Conservation (phyloP, 1,140 invertebrate genomes). For the Lepidurus packardi region DNA sequence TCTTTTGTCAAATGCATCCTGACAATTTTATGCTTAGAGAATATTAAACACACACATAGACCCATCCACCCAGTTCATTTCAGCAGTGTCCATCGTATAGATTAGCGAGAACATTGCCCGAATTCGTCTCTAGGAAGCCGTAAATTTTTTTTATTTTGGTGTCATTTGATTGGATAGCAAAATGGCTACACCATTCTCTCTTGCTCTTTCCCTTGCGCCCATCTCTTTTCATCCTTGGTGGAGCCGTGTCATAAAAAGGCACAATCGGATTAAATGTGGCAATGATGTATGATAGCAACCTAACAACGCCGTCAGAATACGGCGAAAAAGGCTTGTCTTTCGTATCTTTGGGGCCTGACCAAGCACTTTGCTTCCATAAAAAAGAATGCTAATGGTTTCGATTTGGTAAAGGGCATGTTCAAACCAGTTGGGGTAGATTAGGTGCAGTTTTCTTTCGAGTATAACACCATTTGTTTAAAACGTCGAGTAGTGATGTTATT, state of each 20-base stretch:
- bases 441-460: neutral
- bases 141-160: constrained; percentile 16
- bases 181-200: neutral
- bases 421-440: constrained; percentile 21
- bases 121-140: constrained; percentile 13
- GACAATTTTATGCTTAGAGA: constrained; percentile 5
- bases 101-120: neutral
- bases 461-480: neutral
- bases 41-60: too few relatives aligned
- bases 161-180: constrained; percentile 15
- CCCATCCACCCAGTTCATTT: too few relatives aligned
- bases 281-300: constrained; percentile 19
- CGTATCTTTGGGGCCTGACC: neutral
- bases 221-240: constrained; percentile 18
- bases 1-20: neutral
- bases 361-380: constrained; percentile 8
- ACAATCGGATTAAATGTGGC: constrained; percentile 21
- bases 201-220: neutral
- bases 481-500: too few relatives aligned
- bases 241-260: constrained; percentile 18
- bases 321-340: constrained; percentile 21
- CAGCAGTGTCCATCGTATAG: neutral
- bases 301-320: constrained; percentile 17
- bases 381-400: constrained; percentile 22
- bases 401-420: constrained; percentile 9